Evolutionary conservation across 2,113 vertebrate genomes (phyloP), one percentile per base, ranked within the genome.

Genomic region (Vanacampus margaritifer): DNA sequence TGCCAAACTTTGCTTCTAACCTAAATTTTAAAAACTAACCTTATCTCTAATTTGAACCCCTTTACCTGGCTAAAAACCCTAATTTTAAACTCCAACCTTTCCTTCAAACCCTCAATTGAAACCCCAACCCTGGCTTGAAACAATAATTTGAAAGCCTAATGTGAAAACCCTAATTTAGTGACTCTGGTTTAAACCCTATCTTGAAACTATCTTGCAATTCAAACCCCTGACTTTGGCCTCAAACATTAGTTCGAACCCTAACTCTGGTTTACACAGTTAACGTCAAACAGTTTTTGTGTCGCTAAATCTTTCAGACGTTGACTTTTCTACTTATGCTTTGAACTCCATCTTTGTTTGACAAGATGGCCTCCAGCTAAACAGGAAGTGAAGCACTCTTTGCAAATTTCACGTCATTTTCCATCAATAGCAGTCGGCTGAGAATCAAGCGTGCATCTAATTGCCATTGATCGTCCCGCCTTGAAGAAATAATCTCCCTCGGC

Each of bases 401-500:
- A 50, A 65, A 70, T 51, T 12, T 17, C 54, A 67, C 46, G 46
- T 78, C n/a, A 23, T 67, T 56, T 35, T 67, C 26, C 73, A 75
- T 72, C 78, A 63, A 75, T 82, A 69, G 56, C 37, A 53, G 65
- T 54, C 63, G 63, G 48, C 58, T 75, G 65, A 74, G 61, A 72
- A 32, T 53, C 24, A 28, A 65, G 69, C 57, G 14, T 23, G 64
- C n/a, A 32, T 68, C 56, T 78, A 82, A 85, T 74, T 75, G 76
- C 64, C 68, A 85, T 78, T 54, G 76, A 83, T 79, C 50, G 16
- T 43, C 7, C 24, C 35, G 71, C 71, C 46, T 69, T 48, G 46
- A 65, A 73, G 67, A 75, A 74, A 81, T 80, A 46, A 71, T 72
- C 71, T 68, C 36, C 67, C 67, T 73, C 54, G 73, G 61, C 70